phyloP scores from a whole-genome alignment of 2,888 invertebrate genomes.

The Lagria hirta region DNA sequence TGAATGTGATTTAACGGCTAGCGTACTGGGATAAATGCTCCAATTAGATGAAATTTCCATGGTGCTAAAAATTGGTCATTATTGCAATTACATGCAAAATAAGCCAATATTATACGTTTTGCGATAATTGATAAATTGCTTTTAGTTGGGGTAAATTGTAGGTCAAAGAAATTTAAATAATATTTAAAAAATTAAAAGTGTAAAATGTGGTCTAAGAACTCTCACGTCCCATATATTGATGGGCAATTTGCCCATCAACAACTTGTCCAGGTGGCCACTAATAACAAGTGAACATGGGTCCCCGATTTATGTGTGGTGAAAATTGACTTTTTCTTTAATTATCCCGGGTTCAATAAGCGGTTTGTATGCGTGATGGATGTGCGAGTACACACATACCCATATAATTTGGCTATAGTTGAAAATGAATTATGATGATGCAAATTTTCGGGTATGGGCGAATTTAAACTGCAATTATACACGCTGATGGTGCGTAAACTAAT shows the following conservation, averaged over 20 bases:
- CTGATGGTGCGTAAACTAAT: constrained; percentile 33
- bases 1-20: too few species aligned
- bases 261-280: constrained; percentile 23
- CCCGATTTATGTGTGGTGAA: constrained; percentile 30
- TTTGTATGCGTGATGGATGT: constrained; percentile 23
- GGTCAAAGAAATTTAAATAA: constrained; percentile 17
- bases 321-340: constrained; percentile 31
- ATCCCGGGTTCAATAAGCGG: constrained; percentile 19
- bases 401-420: constrained; percentile 36
- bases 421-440: constrained; percentile 44
- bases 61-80: constrained; percentile 18
- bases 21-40: too few species aligned
- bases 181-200: constrained; percentile 9
- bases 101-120: constrained; percentile 12
- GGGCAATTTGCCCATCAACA: constrained; percentile 24
- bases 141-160: too few species aligned
- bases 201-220: constrained; percentile 15
- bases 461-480: constrained; percentile 38
- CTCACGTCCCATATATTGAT: constrained; percentile 23
- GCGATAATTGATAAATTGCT: too few species aligned
- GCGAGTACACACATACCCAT: constrained; percentile 29
- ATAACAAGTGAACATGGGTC: constrained; percentile 20
- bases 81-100: constrained; percentile 13
- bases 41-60: too few species aligned
- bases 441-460: constrained; percentile 37